Evolutionary conservation across 2,797 vertebrate genomes (phyloP).

Genomic region (Fistularia commersonii): DNA sequence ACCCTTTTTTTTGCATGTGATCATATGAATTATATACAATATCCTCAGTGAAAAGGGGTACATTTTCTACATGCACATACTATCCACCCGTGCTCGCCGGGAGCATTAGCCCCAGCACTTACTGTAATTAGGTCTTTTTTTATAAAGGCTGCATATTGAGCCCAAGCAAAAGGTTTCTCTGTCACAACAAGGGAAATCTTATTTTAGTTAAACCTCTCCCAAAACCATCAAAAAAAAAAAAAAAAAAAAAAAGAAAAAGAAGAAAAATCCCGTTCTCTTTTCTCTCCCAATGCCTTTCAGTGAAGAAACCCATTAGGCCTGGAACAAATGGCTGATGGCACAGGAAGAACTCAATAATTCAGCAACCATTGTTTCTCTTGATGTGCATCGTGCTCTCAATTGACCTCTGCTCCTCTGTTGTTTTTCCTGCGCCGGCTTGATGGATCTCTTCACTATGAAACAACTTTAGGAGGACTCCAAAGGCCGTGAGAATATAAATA

Average conservation of each 20-base stretch:
- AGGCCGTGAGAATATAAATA: slow-evolving; percentile 52
- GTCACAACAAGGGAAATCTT: slow-evolving; percentile 9
- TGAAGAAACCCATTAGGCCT: slow-evolving; percentile 67
- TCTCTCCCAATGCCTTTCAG: slow-evolving; percentile 55
- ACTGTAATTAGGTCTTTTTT: too few species aligned
- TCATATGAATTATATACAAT: too few species aligned
- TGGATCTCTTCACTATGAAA: slow-evolving; percentile 55
- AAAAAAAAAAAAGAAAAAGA: slow-evolving; percentile 9
- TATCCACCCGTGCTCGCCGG: too few species aligned
- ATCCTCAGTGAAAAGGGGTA: too few species aligned
- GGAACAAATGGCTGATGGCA: slow-evolving; percentile 68
- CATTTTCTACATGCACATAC: too few species aligned
- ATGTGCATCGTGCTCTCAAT: slow-evolving; percentile 61
- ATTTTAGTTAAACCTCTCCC: slow-evolving; percentile 10
- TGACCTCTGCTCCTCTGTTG: slow-evolving; percentile 70
- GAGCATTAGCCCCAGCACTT: too few species aligned
- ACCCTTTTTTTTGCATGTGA: too few species aligned
- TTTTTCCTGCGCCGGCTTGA: slow-evolving; percentile 54
- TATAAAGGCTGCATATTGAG: background rate
- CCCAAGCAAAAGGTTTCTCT: background rate
- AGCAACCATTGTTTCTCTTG: slow-evolving; percentile 75
- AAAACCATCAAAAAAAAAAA: slow-evolving; percentile 17
- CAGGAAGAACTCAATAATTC: slow-evolving; percentile 78
- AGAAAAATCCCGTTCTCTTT: slow-evolving; percentile 20
- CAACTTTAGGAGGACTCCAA: slow-evolving; percentile 41